phyloP scores from a whole-genome alignment of 2,888 invertebrate genomes.

The Parnassius apollo region DNA sequence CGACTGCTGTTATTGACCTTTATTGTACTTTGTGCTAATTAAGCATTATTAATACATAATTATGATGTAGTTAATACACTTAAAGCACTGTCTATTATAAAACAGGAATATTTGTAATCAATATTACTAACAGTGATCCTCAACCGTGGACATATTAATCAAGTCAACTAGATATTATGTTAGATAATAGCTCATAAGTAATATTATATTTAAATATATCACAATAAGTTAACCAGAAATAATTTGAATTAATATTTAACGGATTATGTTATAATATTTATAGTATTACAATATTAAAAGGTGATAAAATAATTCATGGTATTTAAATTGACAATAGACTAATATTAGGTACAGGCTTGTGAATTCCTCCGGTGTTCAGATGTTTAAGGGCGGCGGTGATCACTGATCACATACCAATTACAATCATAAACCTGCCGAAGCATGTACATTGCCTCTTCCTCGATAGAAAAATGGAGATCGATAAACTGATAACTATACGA shows the following conservation, averaged over 20 bases:
- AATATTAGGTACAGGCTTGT: neutral
- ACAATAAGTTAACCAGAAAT: neutral
- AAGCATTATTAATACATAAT: conserved; percentile 10
- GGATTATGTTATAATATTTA: too few species aligned
- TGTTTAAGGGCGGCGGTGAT: neutral
- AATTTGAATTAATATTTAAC: neutral
- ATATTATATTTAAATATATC: too few species aligned
- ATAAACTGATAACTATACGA: too few species aligned
- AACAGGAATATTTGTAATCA: neutral
- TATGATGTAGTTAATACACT: neutral
- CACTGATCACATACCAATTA: neutral
- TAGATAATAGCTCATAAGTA: too few species aligned
- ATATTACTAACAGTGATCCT: neutral
- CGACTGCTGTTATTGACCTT: conserved; percentile 19
- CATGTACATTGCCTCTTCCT: too few species aligned
- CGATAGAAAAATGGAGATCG: too few species aligned
- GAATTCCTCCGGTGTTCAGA: neutral
- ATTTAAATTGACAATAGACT: neutral
- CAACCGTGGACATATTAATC: neutral
- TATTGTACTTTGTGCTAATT: conserved; percentile 11
- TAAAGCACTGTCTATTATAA: neutral
- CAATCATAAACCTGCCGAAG: too few species aligned
- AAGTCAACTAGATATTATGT: neutral
- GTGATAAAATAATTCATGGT: neutral
- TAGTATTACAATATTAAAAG: neutral